Evolutionary conservation across 2,888 invertebrate species (phyloP), one percentile per base, ranked within the genome.

Genomic region (Anticlea derivata): DNA sequence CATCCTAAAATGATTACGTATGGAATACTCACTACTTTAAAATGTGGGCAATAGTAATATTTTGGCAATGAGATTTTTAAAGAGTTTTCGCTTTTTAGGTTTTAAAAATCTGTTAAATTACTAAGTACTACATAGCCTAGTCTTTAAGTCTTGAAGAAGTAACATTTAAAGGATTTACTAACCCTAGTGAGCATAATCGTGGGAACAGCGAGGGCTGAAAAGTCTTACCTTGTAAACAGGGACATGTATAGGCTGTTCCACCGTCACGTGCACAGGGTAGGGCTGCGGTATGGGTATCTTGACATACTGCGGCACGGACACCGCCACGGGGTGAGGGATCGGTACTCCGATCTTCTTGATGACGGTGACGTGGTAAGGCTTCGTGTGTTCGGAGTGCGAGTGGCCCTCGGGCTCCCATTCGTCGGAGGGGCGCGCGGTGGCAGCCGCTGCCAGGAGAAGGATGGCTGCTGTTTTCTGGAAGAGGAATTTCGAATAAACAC

Each of bases 211-310:
- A n/a, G n/a, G n/a, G n/a, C n/a, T n/a, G n/a, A 17, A 17, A 17
- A 4, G 2, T 17, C 64, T 69, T 68, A 93, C 89, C 85, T 94
- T 94, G 73, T 95, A 95, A 43, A 95, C 93, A 0, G 95, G 94
- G 37, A 95, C 92, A 55, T 94, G 93, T 40, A 95, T 93, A 61
- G 94, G 94, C 67, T 95, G 94, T 49, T 95, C 94, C 31, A 95
- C 93, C 0, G 92, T 89, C 1, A 95, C 92, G 66, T 94, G 94
- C 0, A 95, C 95, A 0, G 95, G 93, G 83, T 94, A 94, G 1
- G 95, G 95, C 52, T 95, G 94, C 1, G 95, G 95, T 37, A 95
- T 94, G 48, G 94, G 93, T 17, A 95, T 91, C 76, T 94, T 94
- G 58, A 95, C 82, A 66, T 93, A 92, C 75, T 93, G 93, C 23